phyloP scores from a whole-genome alignment of 2,797 vertebrate genomes.

The Oreochromis grahami region DNA sequence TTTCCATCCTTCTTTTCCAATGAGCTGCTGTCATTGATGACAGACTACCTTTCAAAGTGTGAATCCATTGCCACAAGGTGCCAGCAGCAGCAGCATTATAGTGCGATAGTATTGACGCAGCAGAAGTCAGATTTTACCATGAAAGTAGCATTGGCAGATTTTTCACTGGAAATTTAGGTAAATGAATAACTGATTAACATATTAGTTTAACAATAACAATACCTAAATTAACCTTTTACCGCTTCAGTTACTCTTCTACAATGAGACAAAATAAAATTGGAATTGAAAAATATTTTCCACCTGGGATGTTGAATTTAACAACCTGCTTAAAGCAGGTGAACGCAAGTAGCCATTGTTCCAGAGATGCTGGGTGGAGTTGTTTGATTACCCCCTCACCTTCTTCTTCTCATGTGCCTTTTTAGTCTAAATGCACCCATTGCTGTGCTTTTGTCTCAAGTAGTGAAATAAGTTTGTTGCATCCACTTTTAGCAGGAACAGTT shows the following conservation, averaged over 20 bases:
- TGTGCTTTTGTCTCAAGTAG: not conserved
- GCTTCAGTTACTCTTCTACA: not conserved
- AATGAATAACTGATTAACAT: not conserved
- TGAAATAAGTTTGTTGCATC: not conserved
- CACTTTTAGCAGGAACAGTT: not conserved
- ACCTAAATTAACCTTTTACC: not conserved
- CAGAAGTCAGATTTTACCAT: not conserved
- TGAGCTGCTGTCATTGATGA: not conserved
- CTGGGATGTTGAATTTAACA: not conserved
- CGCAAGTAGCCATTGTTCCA: not conserved
- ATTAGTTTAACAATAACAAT: not conserved
- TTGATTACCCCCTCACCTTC: not conserved
- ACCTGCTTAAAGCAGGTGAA: not conserved
- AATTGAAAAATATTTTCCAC: not conserved
- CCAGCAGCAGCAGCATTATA: not conserved
- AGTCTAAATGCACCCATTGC: not conserved
- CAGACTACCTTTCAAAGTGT: not conserved
- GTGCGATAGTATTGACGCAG: not conserved
- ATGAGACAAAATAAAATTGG: not conserved
- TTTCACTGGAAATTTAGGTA: not conserved
- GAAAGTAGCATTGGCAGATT: not conserved
- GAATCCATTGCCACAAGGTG: not conserved
- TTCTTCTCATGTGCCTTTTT: not conserved
- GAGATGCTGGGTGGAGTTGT: not conserved
- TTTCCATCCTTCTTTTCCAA: not conserved